A percentile compares a stretch with the other conserved stretches of the same genome.
Evolutionary conservation across 1,140 invertebrate genomes (phyloP).

Genomic region (Wasmannia auropunctata): DNA sequence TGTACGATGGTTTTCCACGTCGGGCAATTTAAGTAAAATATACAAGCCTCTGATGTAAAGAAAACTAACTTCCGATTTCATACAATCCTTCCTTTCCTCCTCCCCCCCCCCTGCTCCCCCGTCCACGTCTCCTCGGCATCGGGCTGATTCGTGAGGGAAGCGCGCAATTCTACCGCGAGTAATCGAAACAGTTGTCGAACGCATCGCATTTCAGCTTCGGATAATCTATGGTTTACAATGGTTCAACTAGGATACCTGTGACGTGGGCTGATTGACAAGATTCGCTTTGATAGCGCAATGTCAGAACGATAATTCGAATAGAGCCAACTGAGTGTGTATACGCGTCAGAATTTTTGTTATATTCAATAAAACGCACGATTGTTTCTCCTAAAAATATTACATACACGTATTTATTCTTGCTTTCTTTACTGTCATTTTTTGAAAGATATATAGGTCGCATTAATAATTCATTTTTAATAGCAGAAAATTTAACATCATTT

Average conservation of each 20-base stretch:
- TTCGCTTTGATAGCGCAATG: not conserved
- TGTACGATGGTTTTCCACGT: conserved; percentile 22
- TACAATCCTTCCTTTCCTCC: not conserved
- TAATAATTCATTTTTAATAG: not conserved
- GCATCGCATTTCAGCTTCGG: conserved; percentile 16
- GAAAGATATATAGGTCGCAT: not conserved
- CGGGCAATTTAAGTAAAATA: conserved; percentile 46
- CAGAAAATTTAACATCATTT: not conserved
- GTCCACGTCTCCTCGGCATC: not conserved
- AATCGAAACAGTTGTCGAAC: conserved; percentile 23
- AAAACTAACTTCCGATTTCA: conserved; percentile 39
- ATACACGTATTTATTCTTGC: not conserved
- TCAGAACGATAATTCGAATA: not conserved
- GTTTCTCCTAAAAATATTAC: not conserved
- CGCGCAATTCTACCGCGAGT: not conserved
- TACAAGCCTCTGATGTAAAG: conserved; percentile 29
- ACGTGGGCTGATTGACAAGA: conserved; percentile 4
- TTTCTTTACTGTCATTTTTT: not conserved
- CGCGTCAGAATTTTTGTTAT: not conserved
- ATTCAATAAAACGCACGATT: not conserved
- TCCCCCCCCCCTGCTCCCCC: too few relatives aligned
- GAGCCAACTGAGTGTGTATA: not conserved
- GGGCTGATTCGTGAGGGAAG: not conserved
- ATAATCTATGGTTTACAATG: conserved; percentile 1
- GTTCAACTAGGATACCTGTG: not conserved